These are phyloP conservation scores for Stichodactyla helianthus DNA, from an alignment of 64 coral and sea anemone genomes.

Conservation along the genomic window DNA sequence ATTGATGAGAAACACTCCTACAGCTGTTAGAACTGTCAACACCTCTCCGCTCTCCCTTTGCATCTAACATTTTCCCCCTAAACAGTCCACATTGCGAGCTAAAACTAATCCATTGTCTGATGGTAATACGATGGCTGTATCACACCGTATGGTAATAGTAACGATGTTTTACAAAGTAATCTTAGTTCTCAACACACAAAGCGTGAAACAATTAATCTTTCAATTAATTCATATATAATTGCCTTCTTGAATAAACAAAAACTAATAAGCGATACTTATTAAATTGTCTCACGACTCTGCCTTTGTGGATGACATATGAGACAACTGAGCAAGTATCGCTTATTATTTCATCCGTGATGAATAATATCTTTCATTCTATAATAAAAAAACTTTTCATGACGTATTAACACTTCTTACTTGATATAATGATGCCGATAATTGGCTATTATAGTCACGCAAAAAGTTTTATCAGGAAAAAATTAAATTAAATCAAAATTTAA, in stretches of 20 bases:
- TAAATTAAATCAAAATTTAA: too few relatives aligned
- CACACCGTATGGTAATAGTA: neutral
- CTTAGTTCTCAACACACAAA: too few relatives aligned
- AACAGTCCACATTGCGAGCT: neutral
- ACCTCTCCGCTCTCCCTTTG: neutral
- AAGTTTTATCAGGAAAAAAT: neutral
- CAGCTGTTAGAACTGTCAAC: neutral
- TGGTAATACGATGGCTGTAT: neutral
- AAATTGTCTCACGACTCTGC: too few relatives aligned
- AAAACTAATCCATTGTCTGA: neutral
- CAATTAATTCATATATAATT: too few relatives aligned
- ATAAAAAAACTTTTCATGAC: neutral
- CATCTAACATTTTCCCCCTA: neutral
- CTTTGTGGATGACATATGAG: too few relatives aligned
- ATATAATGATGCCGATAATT: neutral
- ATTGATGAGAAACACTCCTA: neutral
- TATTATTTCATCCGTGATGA: too few relatives aligned
- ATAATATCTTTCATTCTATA: too few relatives aligned
- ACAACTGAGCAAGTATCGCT: too few relatives aligned
- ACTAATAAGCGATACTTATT: neutral
- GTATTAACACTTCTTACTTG: conserved; percentile 1
- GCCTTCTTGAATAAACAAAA: neutral
- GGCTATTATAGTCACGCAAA: neutral
- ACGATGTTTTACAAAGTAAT: neutral
- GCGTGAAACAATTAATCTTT: too few relatives aligned